Conservation (phyloP, 64 coral and sea anemone genomes). For the Hydrozoanthus tunicans region DNA sequence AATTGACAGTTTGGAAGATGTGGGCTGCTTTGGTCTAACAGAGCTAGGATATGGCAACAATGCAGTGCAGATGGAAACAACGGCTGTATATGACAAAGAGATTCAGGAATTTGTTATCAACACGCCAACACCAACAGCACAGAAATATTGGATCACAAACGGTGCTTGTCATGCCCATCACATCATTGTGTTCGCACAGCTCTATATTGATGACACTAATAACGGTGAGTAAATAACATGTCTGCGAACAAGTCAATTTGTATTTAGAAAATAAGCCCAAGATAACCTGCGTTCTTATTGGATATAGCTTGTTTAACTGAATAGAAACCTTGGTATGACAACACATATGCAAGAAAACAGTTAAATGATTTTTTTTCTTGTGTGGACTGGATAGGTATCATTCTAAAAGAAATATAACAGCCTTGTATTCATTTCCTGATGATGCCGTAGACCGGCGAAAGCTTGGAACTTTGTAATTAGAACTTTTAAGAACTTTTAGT, state of each 20-base stretch:
- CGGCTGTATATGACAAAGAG: slow-evolving; percentile 16
- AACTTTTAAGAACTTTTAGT: too few species aligned
- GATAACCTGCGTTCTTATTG: background rate
- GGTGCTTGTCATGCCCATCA: slow-evolving; percentile 37
- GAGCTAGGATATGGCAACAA: slow-evolving; percentile 44
- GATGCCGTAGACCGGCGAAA: too few species aligned
- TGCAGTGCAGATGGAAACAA: slow-evolving; percentile 31
- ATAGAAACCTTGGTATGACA: too few species aligned
- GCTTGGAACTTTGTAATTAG: too few species aligned
- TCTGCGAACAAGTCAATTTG: background rate
- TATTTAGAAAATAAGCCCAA: background rate
- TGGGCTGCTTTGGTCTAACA: slow-evolving; percentile 31
- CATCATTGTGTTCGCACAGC: slow-evolving; percentile 43
- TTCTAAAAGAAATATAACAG: too few species aligned
- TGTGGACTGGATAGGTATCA: too few species aligned
- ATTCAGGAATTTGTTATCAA: slow-evolving; percentile 29
- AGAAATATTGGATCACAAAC: slow-evolving; percentile 43
- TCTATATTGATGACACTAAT: slow-evolving; percentile 25
- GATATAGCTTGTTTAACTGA: too few species aligned
- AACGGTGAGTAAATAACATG: slow-evolving; percentile 6
- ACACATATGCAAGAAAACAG: too few species aligned
- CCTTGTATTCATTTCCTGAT: too few species aligned
- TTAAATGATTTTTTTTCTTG: too few species aligned
- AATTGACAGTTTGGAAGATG: slow-evolving; percentile 25
- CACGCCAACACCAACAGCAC: slow-evolving; percentile 28